A percentile compares a stretch with the other conserved stretches of the same genome.
These are phyloP conservation scores for Apodemus sylvaticus DNA, from an alignment of 2,113 vertebrate species.

Conservation along the genomic window DNA sequence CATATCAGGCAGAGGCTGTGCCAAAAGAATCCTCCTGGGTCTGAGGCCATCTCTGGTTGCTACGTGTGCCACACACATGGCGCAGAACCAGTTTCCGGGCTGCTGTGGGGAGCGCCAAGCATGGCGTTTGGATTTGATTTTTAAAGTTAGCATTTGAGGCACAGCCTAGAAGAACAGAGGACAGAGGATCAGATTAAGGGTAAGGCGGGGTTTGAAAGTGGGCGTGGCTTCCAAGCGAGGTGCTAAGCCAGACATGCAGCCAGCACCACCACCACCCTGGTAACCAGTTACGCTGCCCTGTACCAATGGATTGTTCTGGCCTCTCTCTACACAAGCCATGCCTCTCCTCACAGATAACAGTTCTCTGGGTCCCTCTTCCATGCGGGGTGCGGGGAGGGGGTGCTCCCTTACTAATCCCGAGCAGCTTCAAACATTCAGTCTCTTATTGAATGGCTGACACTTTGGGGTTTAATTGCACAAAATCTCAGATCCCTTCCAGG, in stretches of 20 bases:
- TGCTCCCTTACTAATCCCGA: background rate
- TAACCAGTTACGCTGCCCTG: background rate
- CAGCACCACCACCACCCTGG: background rate
- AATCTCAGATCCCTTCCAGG: background rate
- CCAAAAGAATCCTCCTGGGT: background rate
- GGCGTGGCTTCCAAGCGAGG: background rate
- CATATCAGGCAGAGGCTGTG: background rate
- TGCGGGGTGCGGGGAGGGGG: background rate
- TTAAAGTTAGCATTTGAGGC: slow-evolving; percentile 45
- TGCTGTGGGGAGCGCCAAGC: slow-evolving; percentile 22
- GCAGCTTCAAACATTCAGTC: background rate
- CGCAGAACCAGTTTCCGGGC: slow-evolving; percentile 22
- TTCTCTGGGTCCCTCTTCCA: background rate
- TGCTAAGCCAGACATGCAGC: background rate
- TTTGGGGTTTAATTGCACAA: background rate
- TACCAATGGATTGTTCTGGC: background rate
- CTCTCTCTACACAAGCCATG: slow-evolving; percentile 46
- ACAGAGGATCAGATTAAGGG: slow-evolving; percentile 18
- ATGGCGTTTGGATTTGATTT: slow-evolving; percentile 67
- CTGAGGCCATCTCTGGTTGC: slow-evolving; percentile 38
- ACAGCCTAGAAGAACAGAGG: slow-evolving; percentile 32
- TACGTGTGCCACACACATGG: background rate
- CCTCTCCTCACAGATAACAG: slow-evolving; percentile 11
- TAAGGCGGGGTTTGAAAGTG: background rate
- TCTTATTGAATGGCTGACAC: background rate